These are phyloP conservation scores for Mesorhabditis belari DNA, from an alignment of 2,888 invertebrate species.

Conservation along the genomic window DNA sequence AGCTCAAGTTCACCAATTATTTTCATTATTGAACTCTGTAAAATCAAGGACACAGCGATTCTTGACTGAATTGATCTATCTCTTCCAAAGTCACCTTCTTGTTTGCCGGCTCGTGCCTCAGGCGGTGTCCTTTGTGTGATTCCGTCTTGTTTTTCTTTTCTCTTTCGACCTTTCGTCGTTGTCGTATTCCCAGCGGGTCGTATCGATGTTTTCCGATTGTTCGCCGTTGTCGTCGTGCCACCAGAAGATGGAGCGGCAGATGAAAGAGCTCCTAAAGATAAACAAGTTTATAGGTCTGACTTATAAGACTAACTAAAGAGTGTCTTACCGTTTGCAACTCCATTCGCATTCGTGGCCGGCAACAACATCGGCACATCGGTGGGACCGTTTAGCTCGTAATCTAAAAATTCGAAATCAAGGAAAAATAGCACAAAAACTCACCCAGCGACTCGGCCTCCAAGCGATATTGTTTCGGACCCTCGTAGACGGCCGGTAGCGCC, in stretches of 20 bases:
- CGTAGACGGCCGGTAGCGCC: constrained; percentile 44
- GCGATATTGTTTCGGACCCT: constrained; percentile 33
- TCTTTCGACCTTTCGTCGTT: not conserved
- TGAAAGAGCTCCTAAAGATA: no score
- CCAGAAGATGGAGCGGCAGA: no score
- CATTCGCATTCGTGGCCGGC: not conserved
- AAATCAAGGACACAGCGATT: not conserved
- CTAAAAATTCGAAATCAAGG: not conserved
- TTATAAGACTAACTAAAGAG: no score
- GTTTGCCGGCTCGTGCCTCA: not conserved
- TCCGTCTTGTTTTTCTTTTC: not conserved
- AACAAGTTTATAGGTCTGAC: no score
- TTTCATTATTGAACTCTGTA: no score
- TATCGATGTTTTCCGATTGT: not conserved
- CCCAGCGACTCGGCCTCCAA: not conserved
- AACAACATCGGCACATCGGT: not conserved
- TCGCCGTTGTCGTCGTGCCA: no score
- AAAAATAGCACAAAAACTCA: not conserved
- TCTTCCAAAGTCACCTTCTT: not conserved
- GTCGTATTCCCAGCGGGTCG: not conserved
- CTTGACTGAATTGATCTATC: not conserved
- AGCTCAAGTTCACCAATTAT: no score
- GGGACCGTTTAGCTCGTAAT: not conserved
- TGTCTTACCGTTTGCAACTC: no score
- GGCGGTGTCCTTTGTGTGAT: not conserved